phyloP scores from a whole-genome alignment of 2,113 vertebrate species.

The Dromas ardeola region DNA sequence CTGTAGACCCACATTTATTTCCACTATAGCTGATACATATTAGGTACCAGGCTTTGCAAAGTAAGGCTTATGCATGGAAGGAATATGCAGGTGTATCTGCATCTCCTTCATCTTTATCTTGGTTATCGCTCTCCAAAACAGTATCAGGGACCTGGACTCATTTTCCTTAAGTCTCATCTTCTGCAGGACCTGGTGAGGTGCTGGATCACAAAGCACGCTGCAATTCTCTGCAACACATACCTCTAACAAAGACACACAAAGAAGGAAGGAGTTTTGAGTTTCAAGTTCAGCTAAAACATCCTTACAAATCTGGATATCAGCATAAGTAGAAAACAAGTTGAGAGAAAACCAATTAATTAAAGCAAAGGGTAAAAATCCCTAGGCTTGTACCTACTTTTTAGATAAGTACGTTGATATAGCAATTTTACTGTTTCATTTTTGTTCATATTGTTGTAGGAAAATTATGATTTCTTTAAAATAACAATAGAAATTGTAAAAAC shows the following conservation, averaged over 20 bases:
- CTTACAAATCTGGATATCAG: not conserved
- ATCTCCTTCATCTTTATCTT: not conserved
- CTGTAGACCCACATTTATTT: not conserved
- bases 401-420: not conserved
- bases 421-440: not conserved
- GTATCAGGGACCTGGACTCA: not conserved
- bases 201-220: not conserved
- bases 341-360: not conserved
- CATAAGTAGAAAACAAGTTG: not conserved
- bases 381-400: not conserved
- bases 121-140: not conserved
- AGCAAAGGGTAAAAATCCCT: not conserved
- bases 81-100: not conserved
- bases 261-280: not conserved
- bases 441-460: not conserved
- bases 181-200: rapidly evolving
- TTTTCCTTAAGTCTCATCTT: not conserved
- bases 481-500: not conserved
- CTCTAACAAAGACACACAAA: not conserved
- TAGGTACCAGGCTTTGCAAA: not conserved
- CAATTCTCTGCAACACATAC: not conserved
- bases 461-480: not conserved
- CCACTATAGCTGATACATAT: not conserved
- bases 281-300: not conserved
- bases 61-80: not conserved